Evolutionary conservation across 2,888 invertebrate species (phyloP).

Genomic region (Lomographa bimaculata): DNA sequence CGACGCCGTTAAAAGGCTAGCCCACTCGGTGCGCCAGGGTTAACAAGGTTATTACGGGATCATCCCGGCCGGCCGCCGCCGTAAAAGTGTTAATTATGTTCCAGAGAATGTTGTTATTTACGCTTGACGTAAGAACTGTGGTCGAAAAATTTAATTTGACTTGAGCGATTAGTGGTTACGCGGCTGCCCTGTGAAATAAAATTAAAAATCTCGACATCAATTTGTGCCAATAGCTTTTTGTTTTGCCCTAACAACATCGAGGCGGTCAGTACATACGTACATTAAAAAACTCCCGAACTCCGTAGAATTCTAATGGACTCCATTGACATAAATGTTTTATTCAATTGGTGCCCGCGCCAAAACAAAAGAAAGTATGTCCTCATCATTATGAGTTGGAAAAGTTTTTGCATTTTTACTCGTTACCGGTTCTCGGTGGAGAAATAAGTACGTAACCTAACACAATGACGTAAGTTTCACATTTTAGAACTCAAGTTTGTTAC

Average conservation of each 20-base stretch:
- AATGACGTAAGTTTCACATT: slow-evolving; percentile 20
- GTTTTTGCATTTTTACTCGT: slow-evolving; percentile 74
- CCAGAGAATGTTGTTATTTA: slow-evolving; percentile 69
- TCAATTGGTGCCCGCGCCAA: slow-evolving; percentile 74
- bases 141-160: slow-evolving; percentile 38
- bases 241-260: slow-evolving; percentile 39
- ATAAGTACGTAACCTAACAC: slow-evolving; percentile 48
- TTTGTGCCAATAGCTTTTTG: slow-evolving; percentile 37
- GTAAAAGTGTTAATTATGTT: slow-evolving; percentile 83
- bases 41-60: slow-evolving; percentile 84
- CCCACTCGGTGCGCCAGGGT: slow-evolving; percentile 76
- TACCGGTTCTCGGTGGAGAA: slow-evolving; percentile 51
- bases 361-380: slow-evolving; percentile 76
- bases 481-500: no score
- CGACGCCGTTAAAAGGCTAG: slow-evolving; percentile 81
- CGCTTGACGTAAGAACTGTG: slow-evolving; percentile 50
- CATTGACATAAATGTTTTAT: slow-evolving; percentile 82
- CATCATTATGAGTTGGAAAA: slow-evolving; percentile 73
- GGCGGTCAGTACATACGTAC: slow-evolving; percentile 50
- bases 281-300: slow-evolving; percentile 63
- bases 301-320: slow-evolving; percentile 72
- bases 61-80: slow-evolving; percentile 77
- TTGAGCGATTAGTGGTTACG: slow-evolving; percentile 20
- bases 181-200: slow-evolving; percentile 25
- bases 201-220: slow-evolving; percentile 25